phyloP scores from a whole-genome alignment of 2,797 vertebrate species.

The Cirrhinus mrigala region DNA sequence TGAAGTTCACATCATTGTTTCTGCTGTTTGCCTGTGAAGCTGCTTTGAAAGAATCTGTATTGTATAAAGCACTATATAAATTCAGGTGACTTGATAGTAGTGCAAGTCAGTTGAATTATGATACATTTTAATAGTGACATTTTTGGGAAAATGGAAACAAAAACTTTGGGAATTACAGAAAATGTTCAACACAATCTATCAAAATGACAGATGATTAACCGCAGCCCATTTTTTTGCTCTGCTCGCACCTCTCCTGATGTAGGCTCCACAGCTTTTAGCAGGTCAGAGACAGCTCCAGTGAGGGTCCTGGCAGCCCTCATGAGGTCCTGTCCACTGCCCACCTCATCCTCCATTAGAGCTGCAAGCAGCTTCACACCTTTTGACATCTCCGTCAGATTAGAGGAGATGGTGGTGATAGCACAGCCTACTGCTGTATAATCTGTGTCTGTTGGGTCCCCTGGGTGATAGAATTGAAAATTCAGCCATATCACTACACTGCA shows the following conservation, averaged over 20 bases:
- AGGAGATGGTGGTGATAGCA: constrained; percentile 97
- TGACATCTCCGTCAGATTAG: constrained; percentile 98
- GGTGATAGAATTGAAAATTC: not conserved
- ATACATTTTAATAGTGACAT: not conserved
- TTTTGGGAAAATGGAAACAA: not conserved
- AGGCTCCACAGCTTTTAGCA: constrained; percentile 94
- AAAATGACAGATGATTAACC: not conserved
- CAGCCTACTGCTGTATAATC: constrained; percentile 98
- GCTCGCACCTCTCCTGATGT: constrained; percentile 90
- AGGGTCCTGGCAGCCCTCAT: constrained; percentile 93
- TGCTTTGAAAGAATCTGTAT: not conserved
- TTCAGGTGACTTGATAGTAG: not conserved
- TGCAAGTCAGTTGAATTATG: not conserved
- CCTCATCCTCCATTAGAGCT: constrained; percentile 94
- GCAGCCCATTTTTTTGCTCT: not conserved
- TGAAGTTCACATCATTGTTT: not conserved
- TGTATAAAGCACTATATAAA: not conserved
- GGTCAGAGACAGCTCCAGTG: constrained; percentile 92
- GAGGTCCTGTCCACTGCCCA: constrained; percentile 94
- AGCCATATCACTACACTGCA: not conserved
- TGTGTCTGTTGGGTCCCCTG: constrained; percentile 94
- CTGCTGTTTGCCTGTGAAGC: not conserved
- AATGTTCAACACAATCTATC: not conserved
- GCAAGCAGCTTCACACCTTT: constrained; percentile 95
- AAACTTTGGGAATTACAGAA: not conserved